Conservation (phyloP, 2,888 invertebrate species). For the Leptopilina drosophilae region DNA sequence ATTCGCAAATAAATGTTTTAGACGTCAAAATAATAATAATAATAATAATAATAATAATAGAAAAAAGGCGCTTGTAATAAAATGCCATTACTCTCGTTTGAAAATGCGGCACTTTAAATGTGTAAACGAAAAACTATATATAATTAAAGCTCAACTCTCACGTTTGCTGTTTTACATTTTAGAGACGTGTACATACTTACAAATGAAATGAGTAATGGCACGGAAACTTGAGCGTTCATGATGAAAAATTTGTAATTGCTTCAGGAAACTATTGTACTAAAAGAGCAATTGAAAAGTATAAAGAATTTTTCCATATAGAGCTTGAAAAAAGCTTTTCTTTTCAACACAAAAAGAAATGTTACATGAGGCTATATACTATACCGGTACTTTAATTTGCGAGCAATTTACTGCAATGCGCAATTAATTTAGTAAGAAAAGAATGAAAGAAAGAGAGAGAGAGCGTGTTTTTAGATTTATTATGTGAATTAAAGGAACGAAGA, state of each 20-base stretch:
- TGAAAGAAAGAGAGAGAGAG: neutral
- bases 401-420: neutral
- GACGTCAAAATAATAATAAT: too few species aligned
- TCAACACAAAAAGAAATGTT: conserved; percentile 4
- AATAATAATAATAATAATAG: too few species aligned
- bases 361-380: neutral
- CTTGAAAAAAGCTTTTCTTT: conserved; percentile 26
- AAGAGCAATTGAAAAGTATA: conserved; percentile 29
- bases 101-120: neutral
- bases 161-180: conserved; percentile 10
- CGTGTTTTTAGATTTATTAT: neutral
- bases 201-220: conserved; percentile 25
- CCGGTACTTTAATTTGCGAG: neutral
- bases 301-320: conserved; percentile 10
- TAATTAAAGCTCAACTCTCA: neutral
- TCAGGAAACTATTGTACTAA: conserved; percentile 23
- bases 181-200: neutral
- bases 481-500: neutral
- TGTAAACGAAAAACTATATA: neutral
- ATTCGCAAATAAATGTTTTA: too few species aligned
- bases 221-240: neutral
- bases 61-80: conserved; percentile 43
- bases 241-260: conserved; percentile 27
- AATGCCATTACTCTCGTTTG: neutral
- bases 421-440: neutral